A percentile compares a stretch with the other conserved stretches of the same genome.
Conservation (phyloP, 2,797 vertebrate genomes). For the Podarcis lilfordi region DNA sequence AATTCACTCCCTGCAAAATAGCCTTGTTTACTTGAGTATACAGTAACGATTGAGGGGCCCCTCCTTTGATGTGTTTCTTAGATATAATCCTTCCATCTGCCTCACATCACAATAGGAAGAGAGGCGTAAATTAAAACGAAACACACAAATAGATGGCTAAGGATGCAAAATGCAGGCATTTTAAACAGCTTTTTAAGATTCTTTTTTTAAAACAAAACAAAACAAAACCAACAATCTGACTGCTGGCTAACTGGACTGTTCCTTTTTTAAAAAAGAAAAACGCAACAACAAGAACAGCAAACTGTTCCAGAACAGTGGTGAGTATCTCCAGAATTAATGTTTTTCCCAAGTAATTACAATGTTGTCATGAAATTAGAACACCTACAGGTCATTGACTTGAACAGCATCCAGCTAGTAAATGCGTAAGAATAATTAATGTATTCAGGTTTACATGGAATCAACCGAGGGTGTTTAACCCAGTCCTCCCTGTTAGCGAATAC, state of each 20-base stretch:
- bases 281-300: not conserved
- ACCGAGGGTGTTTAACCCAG: slow-evolving; percentile 18
- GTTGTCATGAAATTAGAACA: slow-evolving; percentile 67
- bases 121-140: slow-evolving; percentile 20
- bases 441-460: slow-evolving; percentile 64
- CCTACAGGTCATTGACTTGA: slow-evolving; percentile 68
- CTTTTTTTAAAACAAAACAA: slow-evolving; percentile 52
- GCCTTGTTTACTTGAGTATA: not conserved
- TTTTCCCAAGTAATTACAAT: not conserved
- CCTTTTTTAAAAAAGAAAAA: slow-evolving; percentile 51
- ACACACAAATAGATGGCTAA: slow-evolving; percentile 10
- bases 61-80: not conserved
- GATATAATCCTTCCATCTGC: slow-evolving; percentile 25
- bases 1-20: not conserved
- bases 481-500: not conserved
- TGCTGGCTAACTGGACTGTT: slow-evolving; percentile 53
- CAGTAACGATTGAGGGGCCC: not conserved
- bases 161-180: not conserved
- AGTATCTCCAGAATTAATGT: not conserved
- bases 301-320: slow-evolving; percentile 57
- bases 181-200: slow-evolving; percentile 56
- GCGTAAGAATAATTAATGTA: slow-evolving; percentile 67
- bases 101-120: not conserved
- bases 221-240: slow-evolving; percentile 53
- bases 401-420: slow-evolving; percentile 68